A percentile compares a stretch with the other conserved stretches of the same genome.
Evolutionary conservation across 2,888 invertebrate genomes (phyloP).

Genomic region (Drosophila setosimentum): DNA sequence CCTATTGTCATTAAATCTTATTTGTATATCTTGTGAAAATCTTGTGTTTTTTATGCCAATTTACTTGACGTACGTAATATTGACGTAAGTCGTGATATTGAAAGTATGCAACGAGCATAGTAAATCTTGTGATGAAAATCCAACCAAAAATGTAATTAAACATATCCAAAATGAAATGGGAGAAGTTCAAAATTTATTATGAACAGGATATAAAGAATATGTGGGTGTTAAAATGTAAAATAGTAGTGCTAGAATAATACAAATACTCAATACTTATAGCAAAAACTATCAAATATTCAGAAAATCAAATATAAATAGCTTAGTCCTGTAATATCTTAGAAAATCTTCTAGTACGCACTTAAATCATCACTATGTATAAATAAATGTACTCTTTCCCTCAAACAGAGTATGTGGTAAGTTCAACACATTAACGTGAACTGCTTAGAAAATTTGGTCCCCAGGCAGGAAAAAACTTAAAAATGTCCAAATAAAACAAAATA

Average conservation of each 20-base stretch:
- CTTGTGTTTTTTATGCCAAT: neutral
- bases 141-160: fast-evolving
- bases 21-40: neutral
- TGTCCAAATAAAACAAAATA: conserved; percentile 39
- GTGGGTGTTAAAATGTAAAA: neutral
- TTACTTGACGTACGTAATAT: neutral
- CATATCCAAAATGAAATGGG: neutral
- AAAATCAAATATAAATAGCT: neutral
- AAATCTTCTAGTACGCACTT: too few relatives aligned
- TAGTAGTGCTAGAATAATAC: neutral
- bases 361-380: neutral
- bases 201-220: neutral
- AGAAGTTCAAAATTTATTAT: neutral
- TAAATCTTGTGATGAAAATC: neutral
- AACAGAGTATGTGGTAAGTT: conserved; percentile 1
- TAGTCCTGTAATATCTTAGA: neutral
- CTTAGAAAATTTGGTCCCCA: conserved; percentile 36
- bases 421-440: conserved; percentile 33
- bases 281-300: neutral
- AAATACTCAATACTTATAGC: neutral
- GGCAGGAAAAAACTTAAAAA: conserved; percentile 51
- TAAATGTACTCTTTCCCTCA: conserved; percentile 7
- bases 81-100: too few relatives aligned
- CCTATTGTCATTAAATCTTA: neutral
- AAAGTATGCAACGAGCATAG: neutral